Evolutionary conservation across 2,888 invertebrate genomes (phyloP).

Genomic region (Digitonthophagus gazella): DNA sequence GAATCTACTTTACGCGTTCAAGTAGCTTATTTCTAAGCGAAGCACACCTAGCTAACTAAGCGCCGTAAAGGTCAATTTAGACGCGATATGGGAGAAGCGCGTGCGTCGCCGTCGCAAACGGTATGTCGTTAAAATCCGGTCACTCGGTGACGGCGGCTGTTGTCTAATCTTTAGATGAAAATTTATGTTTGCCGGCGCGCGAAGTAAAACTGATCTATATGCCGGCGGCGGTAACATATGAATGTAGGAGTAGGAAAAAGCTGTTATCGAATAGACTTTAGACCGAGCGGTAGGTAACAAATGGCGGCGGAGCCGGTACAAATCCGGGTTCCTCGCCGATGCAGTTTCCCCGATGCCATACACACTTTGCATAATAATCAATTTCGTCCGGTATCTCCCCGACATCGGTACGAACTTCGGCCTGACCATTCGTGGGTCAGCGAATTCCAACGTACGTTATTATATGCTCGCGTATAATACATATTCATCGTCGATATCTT

Average conservation of each 20-base stretch:
- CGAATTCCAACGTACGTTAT: constrained; percentile 5
- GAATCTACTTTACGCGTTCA: neutral
- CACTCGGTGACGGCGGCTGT: too few relatives aligned
- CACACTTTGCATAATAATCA: constrained; percentile 17
- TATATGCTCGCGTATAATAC: neutral
- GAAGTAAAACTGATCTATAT: neutral
- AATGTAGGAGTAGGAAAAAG: neutral
- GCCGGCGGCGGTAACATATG: neutral
- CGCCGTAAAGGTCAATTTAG: too few relatives aligned
- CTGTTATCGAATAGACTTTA: neutral
- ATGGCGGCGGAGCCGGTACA: constrained; percentile 7
- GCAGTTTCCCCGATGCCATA: constrained; percentile 11
- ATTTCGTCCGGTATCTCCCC: constrained; percentile 7
- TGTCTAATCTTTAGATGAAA: neutral
- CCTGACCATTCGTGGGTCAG: constrained; percentile 10
- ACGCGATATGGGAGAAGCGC: too few relatives aligned
- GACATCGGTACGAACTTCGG: constrained; percentile 9
- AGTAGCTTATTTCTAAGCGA: too few relatives aligned
- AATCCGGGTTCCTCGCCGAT: constrained; percentile 3
- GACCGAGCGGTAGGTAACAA: neutral
- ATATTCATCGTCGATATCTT: neutral
- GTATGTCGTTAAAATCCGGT: neutral
- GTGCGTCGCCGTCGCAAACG: too few relatives aligned
- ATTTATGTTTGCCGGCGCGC: neutral
- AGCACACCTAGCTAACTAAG: too few relatives aligned